These are phyloP conservation scores for Conopomorpha cramerella DNA, from an alignment of 1,140 invertebrate genomes.

Conservation along the genomic window DNA sequence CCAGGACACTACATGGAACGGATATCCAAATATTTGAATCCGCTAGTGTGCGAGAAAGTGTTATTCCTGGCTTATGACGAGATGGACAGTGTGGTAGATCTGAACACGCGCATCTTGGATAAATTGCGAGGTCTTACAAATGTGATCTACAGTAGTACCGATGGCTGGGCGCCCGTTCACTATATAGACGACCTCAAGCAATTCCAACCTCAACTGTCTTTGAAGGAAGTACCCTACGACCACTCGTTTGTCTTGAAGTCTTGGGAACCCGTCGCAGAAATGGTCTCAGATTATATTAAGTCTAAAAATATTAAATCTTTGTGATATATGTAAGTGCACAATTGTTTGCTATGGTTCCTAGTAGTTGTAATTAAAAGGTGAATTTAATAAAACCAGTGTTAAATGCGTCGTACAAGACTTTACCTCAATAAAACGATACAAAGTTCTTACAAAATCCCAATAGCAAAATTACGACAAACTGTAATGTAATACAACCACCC, in stretches of 20 bases:
- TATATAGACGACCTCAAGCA: slow-evolving; percentile 29
- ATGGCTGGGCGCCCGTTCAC: slow-evolving; percentile 31
- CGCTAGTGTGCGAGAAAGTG: slow-evolving; percentile 26
- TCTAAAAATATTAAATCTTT: too few relatives aligned
- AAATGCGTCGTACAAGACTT: too few relatives aligned
- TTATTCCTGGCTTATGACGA: slow-evolving; percentile 39
- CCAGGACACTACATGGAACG: slow-evolving; percentile 15
- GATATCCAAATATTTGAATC: slow-evolving; percentile 24
- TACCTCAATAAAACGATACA: too few relatives aligned
- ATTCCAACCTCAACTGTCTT: slow-evolving; percentile 20
- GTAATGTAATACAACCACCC: too few relatives aligned
- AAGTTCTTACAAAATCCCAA: too few relatives aligned
- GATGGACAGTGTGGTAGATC: slow-evolving; percentile 29
- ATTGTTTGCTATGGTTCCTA: too few relatives aligned
- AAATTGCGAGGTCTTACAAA: slow-evolving; percentile 28
- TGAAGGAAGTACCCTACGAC: slow-evolving; percentile 21
- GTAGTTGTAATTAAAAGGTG: too few relatives aligned
- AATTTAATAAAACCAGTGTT: too few relatives aligned
- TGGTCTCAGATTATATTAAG: slow-evolving; percentile 26
- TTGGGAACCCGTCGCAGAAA: slow-evolving; percentile 26
- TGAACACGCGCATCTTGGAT: slow-evolving; percentile 23
- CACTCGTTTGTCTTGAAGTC: slow-evolving; percentile 46
- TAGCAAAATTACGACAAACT: too few relatives aligned
- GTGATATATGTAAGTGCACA: too few relatives aligned
- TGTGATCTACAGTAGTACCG: slow-evolving; percentile 27